A percentile compares a stretch with the other conserved stretches of the same genome.
These are phyloP conservation scores for Danionella dracula DNA, from an alignment of 2,797 vertebrate species.

Conservation along the genomic window DNA sequence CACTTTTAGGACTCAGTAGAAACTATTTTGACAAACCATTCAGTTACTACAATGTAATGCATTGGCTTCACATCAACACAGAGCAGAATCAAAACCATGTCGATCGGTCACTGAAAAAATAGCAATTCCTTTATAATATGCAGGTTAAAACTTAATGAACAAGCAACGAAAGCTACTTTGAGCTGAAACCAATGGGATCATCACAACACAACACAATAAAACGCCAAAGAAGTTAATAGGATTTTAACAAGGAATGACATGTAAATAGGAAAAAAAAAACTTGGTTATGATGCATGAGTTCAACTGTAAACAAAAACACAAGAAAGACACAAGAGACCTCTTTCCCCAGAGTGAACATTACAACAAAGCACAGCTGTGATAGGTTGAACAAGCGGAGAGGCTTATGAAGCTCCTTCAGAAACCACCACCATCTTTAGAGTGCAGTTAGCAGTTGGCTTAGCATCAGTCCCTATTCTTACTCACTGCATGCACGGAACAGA, in stretches of 20 bases:
- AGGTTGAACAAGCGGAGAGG: slow-evolving; percentile 50
- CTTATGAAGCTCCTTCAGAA: slow-evolving; percentile 35
- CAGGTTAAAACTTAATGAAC: neutral
- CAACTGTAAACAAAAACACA: slow-evolving; percentile 27
- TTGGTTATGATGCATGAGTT: slow-evolving; percentile 32
- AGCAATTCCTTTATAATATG: slow-evolving; percentile 20
- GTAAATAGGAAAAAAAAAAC: slow-evolving; percentile 36
- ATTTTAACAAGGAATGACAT: no score
- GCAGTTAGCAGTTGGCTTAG: slow-evolving; percentile 22
- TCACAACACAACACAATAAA: slow-evolving; percentile 30
- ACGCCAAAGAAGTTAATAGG: no score
- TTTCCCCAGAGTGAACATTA: slow-evolving; percentile 24
- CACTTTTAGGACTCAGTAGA: neutral
- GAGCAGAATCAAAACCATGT: slow-evolving; percentile 14
- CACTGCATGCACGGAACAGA: slow-evolving; percentile 38
- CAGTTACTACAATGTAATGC: slow-evolving; percentile 42
- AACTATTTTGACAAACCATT: slow-evolving; percentile 47
- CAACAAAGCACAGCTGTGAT: slow-evolving; percentile 55
- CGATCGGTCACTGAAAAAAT: slow-evolving; percentile 25
- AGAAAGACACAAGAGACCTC: slow-evolving; percentile 22
- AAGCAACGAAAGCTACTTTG: neutral
- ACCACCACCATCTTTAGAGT: slow-evolving; percentile 20
- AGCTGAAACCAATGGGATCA: slow-evolving; percentile 50
- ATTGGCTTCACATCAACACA: slow-evolving; percentile 42
- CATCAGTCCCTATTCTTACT: slow-evolving; percentile 38